These are phyloP conservation scores for Falco biarmicus DNA, from an alignment of 2,797 vertebrate species.

Conservation along the genomic window DNA sequence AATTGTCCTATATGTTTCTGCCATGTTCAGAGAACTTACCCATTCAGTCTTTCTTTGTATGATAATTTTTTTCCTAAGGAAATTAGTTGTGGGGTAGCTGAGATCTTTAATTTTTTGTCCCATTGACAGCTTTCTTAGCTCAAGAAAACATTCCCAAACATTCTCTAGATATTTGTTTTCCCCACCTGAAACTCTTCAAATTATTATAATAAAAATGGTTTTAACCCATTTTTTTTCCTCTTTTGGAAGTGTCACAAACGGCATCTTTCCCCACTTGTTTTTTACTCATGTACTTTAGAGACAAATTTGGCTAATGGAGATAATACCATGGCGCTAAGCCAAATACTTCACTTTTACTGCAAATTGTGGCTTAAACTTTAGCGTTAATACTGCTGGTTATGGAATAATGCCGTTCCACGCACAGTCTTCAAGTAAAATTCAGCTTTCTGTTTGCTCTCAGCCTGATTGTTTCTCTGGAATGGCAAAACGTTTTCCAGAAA, in stretches of 20 bases:
- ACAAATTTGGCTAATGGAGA: neutral
- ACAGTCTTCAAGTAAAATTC: neutral
- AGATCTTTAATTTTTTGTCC: neutral
- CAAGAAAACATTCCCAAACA: neutral
- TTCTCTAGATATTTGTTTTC: neutral
- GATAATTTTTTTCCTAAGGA: neutral
- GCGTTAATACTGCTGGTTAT: neutral
- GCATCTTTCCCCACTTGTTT: neutral
- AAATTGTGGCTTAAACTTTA: neutral
- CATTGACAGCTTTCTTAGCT: neutral
- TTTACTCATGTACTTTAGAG: neutral
- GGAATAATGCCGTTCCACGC: neutral
- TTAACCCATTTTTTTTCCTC: neutral
- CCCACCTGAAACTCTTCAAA: neutral
- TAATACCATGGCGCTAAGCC: neutral
- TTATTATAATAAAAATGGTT: neutral
- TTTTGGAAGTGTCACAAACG: neutral
- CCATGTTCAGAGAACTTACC: neutral
- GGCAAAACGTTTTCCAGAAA: neutral
- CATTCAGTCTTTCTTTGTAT: neutral
- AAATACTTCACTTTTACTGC: neutral
- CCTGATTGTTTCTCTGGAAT: neutral
- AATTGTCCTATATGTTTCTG: neutral
- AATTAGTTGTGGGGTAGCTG: neutral
- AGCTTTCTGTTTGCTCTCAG: neutral